phyloP scores from a whole-genome alignment of 2,888 invertebrate genomes.

The Ophion obscuratus region DNA sequence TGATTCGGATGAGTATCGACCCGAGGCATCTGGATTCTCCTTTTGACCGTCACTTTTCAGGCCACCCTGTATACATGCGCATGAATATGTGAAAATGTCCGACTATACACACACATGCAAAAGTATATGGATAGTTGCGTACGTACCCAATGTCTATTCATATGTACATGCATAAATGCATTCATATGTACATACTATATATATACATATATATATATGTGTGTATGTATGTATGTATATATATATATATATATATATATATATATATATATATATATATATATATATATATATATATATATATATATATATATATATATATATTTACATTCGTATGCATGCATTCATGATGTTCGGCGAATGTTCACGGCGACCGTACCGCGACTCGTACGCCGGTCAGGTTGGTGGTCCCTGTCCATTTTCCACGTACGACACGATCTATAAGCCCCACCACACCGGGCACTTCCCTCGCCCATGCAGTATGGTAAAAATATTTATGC shows the following conservation, averaged over 20 bases:
- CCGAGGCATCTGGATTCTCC: too few relatives aligned
- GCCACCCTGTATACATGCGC: neutral
- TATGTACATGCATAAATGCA: conserved; percentile 20
- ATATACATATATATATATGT: neutral
- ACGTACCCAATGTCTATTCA: conserved; percentile 25
- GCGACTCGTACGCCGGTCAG: conserved; percentile 43
- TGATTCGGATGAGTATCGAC: too few relatives aligned
- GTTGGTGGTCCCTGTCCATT: conserved; percentile 66
- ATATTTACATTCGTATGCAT: conserved; percentile 43
- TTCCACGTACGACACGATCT: conserved; percentile 60
- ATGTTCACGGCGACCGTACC: conserved; percentile 59
- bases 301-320: conserved; percentile 26
- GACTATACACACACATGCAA: conserved; percentile 3
- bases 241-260: conserved; percentile 1
- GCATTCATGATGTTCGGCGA: conserved; percentile 65
- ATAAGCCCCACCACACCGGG: conserved; percentile 7
- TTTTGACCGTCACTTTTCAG: neutral
- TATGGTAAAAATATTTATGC: conserved; percentile 41
- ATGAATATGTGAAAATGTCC: neutral
- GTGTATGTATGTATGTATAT: conserved; percentile 13
- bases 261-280: neutral
- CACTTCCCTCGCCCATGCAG: neutral
- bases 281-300: too few relatives aligned
- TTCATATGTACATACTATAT: neutral
- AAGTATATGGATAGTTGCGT: neutral